A percentile compares a stretch with the other conserved stretches of the same genome.
These are phyloP conservation scores for Marmota monax DNA, from an alignment of 2,113 vertebrate species.

Conservation along the genomic window DNA sequence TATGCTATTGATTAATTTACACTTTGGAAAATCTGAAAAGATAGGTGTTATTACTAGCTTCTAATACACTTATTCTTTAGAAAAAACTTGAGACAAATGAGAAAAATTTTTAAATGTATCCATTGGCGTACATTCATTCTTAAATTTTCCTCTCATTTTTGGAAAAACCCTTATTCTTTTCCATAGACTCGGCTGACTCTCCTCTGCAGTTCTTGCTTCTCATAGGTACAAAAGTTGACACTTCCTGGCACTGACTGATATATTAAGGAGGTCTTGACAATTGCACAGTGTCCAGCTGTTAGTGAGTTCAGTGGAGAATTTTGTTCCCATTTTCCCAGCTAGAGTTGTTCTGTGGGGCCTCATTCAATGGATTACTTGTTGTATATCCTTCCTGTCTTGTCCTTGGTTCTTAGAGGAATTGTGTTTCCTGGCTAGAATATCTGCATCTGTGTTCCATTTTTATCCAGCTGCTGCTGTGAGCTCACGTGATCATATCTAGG, in stretches of 20 bases:
- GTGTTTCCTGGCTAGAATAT: not conserved
- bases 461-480: not conserved
- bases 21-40: not conserved
- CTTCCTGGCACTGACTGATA: not conserved
- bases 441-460: not conserved
- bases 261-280: not conserved
- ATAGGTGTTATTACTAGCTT: not conserved
- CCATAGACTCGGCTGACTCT: not conserved
- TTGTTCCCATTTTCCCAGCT: not conserved
- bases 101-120: not conserved
- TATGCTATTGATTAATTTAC: constrained; percentile 3
- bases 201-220: not conserved
- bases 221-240: not conserved
- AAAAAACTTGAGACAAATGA: constrained; percentile 24
- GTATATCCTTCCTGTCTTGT: not conserved
- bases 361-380: not conserved
- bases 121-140: not conserved
- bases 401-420: not conserved
- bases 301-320: not conserved
- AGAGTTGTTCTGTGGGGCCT: not conserved
- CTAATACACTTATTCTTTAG: not conserved
- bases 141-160: not conserved
- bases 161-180: not conserved
- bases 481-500: not conserved
- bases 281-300: not conserved